Conservation (phyloP, 2,888 invertebrate genomes). For the Helobdella robusta region DNA sequence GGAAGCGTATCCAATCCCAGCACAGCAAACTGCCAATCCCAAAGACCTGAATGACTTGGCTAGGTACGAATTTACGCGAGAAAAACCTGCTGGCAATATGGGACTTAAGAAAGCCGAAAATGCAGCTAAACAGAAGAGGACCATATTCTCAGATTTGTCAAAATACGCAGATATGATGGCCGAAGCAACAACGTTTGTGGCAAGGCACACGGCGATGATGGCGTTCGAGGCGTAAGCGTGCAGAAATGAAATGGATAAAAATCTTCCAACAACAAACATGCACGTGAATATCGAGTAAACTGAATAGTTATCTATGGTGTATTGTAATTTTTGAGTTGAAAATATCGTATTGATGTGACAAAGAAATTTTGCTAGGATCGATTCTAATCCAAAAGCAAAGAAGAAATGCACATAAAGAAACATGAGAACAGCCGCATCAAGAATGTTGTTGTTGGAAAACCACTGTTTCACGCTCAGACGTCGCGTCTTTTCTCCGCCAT, state of each 20-base stretch:
- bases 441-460: constrained; percentile 4
- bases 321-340: neutral
- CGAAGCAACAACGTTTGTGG: constrained; percentile 7
- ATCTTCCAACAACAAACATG: constrained; percentile 14
- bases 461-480: constrained; percentile 2
- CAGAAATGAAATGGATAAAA: constrained; percentile 21
- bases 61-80: constrained; percentile 7
- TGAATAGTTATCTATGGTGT: constrained; percentile 10
- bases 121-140: constrained; percentile 16
- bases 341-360: constrained; percentile 11
- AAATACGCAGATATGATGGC: constrained; percentile 16
- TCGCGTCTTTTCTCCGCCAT: neutral
- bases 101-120: constrained; percentile 21
- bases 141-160: constrained; percentile 17
- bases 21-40: constrained; percentile 13
- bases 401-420: constrained; percentile 22
- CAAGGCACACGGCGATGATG: constrained; percentile 21
- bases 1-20: constrained; percentile 10
- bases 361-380: constrained; percentile 1
- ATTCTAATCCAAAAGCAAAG: constrained; percentile 23
- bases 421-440: constrained; percentile 18
- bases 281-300: constrained; percentile 12
- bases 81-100: constrained; percentile 20
- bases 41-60: constrained; percentile 1
- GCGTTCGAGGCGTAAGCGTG: constrained; percentile 18